These are phyloP conservation scores for Caenorhabditis tropicalis DNA, from an alignment of 1,140 invertebrate species.

Conservation along the genomic window DNA sequence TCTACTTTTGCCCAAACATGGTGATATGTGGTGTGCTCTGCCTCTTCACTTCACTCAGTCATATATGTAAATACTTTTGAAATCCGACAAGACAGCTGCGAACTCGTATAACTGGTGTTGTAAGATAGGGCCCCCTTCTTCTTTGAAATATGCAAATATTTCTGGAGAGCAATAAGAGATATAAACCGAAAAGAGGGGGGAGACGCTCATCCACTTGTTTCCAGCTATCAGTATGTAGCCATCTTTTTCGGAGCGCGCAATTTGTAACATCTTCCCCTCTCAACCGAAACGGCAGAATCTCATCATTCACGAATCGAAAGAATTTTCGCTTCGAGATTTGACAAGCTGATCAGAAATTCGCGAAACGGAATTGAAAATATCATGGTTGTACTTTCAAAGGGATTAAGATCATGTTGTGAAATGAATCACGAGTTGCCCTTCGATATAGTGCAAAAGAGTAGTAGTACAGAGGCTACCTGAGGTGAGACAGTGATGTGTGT, in stretches of 20 bases:
- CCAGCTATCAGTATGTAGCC: slow-evolving; percentile 26
- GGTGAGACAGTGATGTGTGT: too few species aligned
- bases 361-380: background rate
- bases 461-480: too few species aligned
- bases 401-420: background rate
- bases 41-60: slow-evolving; percentile 21
- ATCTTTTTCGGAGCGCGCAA: background rate
- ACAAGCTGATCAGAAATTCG: background rate
- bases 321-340: background rate
- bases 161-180: slow-evolving; percentile 34
- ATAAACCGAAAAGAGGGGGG: background rate
- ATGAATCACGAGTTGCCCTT: background rate
- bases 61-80: slow-evolving; percentile 40
- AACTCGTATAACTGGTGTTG: slow-evolving; percentile 28
- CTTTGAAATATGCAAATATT: slow-evolving; percentile 41
- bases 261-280: slow-evolving; percentile 30
- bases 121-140: background rate
- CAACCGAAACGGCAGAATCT: background rate
- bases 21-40: slow-evolving; percentile 31
- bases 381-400: background rate
- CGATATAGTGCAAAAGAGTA: too few species aligned
- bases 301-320: slow-evolving; percentile 37
- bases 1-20: slow-evolving; percentile 29
- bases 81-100: slow-evolving; percentile 42
- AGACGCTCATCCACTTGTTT: slow-evolving; percentile 21